Conservation (phyloP, 1,140 invertebrate species). For the Camponotus vicinus region DNA sequence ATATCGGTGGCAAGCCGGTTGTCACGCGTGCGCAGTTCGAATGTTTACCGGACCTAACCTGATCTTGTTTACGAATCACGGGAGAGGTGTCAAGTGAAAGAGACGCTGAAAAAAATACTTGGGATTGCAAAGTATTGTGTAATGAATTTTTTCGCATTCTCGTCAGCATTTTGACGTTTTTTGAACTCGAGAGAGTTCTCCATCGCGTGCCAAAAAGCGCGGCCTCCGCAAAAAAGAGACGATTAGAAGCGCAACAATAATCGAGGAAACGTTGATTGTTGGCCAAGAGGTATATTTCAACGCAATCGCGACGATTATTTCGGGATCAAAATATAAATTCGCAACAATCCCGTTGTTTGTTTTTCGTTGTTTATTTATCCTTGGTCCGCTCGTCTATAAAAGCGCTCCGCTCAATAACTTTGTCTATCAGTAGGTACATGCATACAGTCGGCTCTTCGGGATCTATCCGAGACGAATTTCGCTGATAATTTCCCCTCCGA, state of each 20-base stretch:
- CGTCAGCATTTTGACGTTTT: neutral
- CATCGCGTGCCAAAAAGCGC: neutral
- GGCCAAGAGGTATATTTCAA: conserved; percentile 14
- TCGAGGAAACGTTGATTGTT: neutral
- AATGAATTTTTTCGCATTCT: neutral
- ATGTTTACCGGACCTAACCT: neutral
- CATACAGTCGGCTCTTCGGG: neutral
- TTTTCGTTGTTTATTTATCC: neutral
- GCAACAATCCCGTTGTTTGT: neutral
- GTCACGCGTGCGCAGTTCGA: neutral
- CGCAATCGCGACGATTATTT: conserved; percentile 21
- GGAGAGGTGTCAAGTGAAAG: too few species aligned
- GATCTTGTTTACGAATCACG: neutral
- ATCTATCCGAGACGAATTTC: neutral
- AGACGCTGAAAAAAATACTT: too few species aligned
- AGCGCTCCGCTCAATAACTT: neutral
- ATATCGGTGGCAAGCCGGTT: neutral
- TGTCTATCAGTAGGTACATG: neutral
- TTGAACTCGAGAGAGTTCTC: neutral
- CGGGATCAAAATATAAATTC: conserved; percentile 11
- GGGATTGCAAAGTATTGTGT: neutral
- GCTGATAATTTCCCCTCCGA: neutral
- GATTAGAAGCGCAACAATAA: neutral
- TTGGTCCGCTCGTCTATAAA: neutral
- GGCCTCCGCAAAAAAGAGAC: neutral